These are phyloP conservation scores for Corythornis vintsioides DNA, from an alignment of 2,113 vertebrate species.

Conservation along the genomic window DNA sequence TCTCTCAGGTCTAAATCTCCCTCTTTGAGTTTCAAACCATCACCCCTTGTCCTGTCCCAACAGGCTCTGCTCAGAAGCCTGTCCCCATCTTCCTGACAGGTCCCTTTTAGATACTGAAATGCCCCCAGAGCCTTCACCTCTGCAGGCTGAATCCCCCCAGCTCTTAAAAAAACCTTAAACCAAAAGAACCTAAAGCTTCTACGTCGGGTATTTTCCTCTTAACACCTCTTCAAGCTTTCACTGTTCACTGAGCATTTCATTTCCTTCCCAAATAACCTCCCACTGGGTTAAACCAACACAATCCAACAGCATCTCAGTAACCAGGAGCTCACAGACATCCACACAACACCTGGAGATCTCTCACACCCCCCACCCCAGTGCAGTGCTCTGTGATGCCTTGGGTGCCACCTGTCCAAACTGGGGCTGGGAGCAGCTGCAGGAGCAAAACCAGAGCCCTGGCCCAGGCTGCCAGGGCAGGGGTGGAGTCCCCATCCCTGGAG, in stretches of 20 bases:
- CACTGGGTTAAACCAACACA: conserved; percentile 57
- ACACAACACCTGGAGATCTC: neutral
- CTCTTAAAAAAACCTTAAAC: neutral
- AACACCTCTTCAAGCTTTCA: conserved; percentile 31
- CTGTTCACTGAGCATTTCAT: conserved; percentile 34
- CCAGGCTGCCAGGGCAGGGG: too few species aligned
- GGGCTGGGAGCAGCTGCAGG: neutral
- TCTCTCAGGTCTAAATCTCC: neutral
- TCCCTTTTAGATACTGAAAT: too few species aligned
- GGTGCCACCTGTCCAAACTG: fast-evolving
- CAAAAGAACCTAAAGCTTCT: conserved; percentile 3
- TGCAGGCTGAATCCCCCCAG: too few species aligned
- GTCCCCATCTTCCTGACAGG: too few species aligned
- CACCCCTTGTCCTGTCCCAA: too few species aligned
- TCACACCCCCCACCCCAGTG: neutral
- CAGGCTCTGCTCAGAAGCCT: too few species aligned
- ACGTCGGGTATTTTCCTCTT: neutral
- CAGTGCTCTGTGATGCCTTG: neutral
- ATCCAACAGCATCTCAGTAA: conserved; percentile 9
- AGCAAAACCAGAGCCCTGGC: neutral
- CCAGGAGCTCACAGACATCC: neutral
- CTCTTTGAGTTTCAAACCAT: too few species aligned
- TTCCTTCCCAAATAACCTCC: conserved; percentile 55
- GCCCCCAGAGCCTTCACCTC: too few species aligned
- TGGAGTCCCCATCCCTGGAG: too few species aligned